Percentiles rank a stretch among this genome's conserved stretches.
phyloP scores from a whole-genome alignment of 2,888 invertebrate species.

The Drosophila tanythrix region DNA sequence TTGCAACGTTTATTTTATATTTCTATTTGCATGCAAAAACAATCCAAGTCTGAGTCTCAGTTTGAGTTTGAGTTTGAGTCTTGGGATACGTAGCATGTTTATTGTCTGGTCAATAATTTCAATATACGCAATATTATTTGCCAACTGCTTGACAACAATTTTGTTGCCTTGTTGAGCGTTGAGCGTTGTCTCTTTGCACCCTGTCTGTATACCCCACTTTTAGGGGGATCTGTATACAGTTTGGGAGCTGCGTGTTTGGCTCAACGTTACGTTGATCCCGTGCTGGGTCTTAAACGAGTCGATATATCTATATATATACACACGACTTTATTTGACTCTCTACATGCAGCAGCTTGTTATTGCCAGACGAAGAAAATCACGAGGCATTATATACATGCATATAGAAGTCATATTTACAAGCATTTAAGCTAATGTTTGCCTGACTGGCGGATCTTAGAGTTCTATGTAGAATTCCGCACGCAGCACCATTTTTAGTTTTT shows the following conservation, averaged over 20 bases:
- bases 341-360: constrained; percentile 11
- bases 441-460: constrained; percentile 6
- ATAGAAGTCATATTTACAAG: constrained; percentile 19
- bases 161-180: constrained; percentile 34
- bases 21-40: constrained; percentile 42
- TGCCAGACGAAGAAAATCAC: constrained; percentile 48
- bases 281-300: constrained; percentile 1
- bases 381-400: constrained; percentile 44
- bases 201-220: neutral
- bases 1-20: constrained; percentile 24
- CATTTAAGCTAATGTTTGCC: constrained; percentile 36
- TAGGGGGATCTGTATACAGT: constrained; percentile 1
- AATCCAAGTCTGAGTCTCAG: constrained; percentile 11
- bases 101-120: constrained; percentile 55
- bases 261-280: constrained; percentile 22
- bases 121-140: constrained; percentile 68
- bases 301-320: constrained; percentile 2
- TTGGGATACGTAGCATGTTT: constrained; percentile 18
- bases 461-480: constrained; percentile 43
- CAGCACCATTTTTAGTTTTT: constrained; percentile 42
- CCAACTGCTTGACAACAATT: constrained; percentile 55
- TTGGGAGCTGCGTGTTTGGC: constrained; percentile 45
- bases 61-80: constrained; percentile 5
- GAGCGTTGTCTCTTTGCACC: constrained; percentile 34
- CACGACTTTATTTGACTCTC: constrained; percentile 4